Evolutionary conservation across 2,888 invertebrate genomes (phyloP).

Genomic region (Caenorhabditis doughertyi): DNA sequence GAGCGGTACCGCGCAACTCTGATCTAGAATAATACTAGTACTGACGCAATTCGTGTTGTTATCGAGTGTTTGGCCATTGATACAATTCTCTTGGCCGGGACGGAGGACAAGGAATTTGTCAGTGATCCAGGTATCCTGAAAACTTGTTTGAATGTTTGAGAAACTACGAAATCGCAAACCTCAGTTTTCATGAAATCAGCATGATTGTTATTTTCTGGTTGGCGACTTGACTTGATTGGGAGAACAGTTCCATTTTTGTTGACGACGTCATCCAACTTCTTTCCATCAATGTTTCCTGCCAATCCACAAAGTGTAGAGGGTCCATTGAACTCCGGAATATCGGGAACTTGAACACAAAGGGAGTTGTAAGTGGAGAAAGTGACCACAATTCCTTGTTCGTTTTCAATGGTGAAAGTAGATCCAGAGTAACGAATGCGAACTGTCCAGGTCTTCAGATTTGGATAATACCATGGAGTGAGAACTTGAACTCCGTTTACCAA

Average conservation of each 20-base stretch:
- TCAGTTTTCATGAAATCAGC: conserved; percentile 52
- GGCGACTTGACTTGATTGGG: conserved; percentile 42
- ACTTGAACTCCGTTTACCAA: conserved; percentile 70
- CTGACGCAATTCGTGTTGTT: conserved; percentile 71
- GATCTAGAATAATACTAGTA: conserved; percentile 41
- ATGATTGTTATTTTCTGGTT: conserved; percentile 53
- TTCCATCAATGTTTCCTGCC: conserved; percentile 75
- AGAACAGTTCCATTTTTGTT: conserved; percentile 62
- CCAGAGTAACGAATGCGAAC: conserved; percentile 59
- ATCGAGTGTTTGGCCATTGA: conserved; percentile 66
- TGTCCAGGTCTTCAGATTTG: conserved; percentile 59
- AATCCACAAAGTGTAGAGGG: conserved; percentile 74
- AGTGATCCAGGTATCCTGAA: conserved; percentile 71
- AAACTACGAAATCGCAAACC: not conserved
- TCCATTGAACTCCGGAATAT: conserved; percentile 74
- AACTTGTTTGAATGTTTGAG: not conserved
- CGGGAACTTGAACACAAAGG: conserved; percentile 72
- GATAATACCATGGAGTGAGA: conserved; percentile 75
- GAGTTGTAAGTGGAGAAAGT: conserved; percentile 63
- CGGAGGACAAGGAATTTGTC: conserved; percentile 67
- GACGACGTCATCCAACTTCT: conserved; percentile 72
- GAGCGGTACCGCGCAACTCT: conserved; percentile 49
- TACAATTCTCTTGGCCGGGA: conserved; percentile 62
- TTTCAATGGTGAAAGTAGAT: conserved; percentile 65
- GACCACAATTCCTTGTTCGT: conserved; percentile 67